Evolutionary conservation across 2,113 vertebrate genomes (phyloP).

Genomic region (Bungarus multicinctus): DNA sequence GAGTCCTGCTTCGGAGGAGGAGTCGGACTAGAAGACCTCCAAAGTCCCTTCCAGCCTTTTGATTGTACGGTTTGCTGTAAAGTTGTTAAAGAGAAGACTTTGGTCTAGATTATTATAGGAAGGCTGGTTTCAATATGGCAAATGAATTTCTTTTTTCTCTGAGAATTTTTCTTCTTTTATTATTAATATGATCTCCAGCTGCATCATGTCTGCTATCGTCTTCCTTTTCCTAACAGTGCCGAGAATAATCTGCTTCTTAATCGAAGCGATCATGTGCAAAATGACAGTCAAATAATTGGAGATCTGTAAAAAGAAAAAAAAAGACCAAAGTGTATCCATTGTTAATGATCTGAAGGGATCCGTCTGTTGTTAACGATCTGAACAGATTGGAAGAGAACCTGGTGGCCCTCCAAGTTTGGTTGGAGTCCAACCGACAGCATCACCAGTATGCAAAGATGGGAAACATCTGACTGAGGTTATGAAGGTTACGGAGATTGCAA

Average conservation of each 20-base stretch:
- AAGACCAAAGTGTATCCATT: constrained; percentile 20
- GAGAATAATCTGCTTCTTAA: constrained; percentile 7
- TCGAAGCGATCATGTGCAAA: constrained; percentile 45
- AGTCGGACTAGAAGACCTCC: too few species aligned
- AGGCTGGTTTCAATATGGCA: constrained; percentile 32
- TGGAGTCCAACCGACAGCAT: background rate
- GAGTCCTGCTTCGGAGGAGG: too few species aligned
- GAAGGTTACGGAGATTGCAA: background rate
- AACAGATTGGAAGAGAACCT: background rate
- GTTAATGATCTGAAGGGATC: constrained; percentile 45
- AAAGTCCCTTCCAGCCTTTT: constrained; percentile 17
- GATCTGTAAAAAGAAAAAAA: constrained; percentile 40
- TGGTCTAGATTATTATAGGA: constrained; percentile 34
- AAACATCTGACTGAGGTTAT: background rate
- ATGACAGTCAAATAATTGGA: constrained; percentile 37
- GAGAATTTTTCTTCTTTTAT: constrained; percentile 15
- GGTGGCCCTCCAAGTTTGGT: background rate
- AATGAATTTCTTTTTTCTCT: constrained; percentile 52
- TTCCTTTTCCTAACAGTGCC: background rate
- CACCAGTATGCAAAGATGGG: background rate
- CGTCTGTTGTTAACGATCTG: constrained; percentile 40
- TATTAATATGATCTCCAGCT: background rate
- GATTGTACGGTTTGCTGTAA: constrained; percentile 3
- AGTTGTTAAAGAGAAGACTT: constrained; percentile 46
- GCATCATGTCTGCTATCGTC: constrained; percentile 35